These are phyloP conservation scores for Chiridota heheva DNA, from an alignment of 35 echinoderm and acorn worm genomes.

Conservation along the genomic window DNA sequence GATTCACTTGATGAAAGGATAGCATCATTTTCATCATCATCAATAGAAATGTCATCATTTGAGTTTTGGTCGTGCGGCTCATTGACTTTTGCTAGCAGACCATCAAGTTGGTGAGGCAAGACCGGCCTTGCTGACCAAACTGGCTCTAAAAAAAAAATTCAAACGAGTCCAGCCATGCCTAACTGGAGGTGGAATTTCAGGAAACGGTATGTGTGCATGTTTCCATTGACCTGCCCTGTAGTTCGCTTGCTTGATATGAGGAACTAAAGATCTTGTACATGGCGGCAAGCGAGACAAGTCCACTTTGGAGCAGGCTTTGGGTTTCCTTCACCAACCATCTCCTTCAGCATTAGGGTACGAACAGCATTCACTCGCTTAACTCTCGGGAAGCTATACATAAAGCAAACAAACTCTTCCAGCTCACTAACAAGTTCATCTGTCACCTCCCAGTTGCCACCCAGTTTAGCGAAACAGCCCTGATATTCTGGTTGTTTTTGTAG, in stretches of 20 bases:
- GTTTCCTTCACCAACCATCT: slow-evolving; percentile 43
- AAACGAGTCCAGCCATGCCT: slow-evolving; percentile 19
- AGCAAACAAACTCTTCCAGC: slow-evolving; percentile 39
- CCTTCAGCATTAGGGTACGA: too few relatives aligned
- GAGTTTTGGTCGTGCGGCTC: slow-evolving; percentile 12
- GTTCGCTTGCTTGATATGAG: slow-evolving; percentile 36
- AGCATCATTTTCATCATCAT: too few relatives aligned
- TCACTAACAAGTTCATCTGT: slow-evolving; percentile 24
- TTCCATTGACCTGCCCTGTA: slow-evolving; percentile 49
- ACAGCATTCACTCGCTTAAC: slow-evolving; percentile 12
- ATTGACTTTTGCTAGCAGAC: neutral
- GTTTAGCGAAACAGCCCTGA: slow-evolving; percentile 10
- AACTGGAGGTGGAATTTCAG: slow-evolving; percentile 37
- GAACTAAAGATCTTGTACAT: slow-evolving; percentile 36
- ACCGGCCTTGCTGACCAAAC: slow-evolving; percentile 8
- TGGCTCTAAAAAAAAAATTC: slow-evolving; percentile 8
- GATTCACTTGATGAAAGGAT: too few relatives aligned
- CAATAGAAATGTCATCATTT: too few relatives aligned
- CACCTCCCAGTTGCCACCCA: slow-evolving; percentile 32
- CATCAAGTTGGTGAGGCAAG: slow-evolving; percentile 17
- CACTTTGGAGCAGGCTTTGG: slow-evolving; percentile 17
- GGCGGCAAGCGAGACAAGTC: slow-evolving; percentile 29
- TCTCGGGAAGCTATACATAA: slow-evolving; percentile 19
- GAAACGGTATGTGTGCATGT: slow-evolving; percentile 11
- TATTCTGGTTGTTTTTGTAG: slow-evolving; percentile 9